Evolutionary conservation across 2,888 invertebrate species (phyloP), one percentile per base, ranked within the genome.

Genomic region (Drepana falcataria): DNA sequence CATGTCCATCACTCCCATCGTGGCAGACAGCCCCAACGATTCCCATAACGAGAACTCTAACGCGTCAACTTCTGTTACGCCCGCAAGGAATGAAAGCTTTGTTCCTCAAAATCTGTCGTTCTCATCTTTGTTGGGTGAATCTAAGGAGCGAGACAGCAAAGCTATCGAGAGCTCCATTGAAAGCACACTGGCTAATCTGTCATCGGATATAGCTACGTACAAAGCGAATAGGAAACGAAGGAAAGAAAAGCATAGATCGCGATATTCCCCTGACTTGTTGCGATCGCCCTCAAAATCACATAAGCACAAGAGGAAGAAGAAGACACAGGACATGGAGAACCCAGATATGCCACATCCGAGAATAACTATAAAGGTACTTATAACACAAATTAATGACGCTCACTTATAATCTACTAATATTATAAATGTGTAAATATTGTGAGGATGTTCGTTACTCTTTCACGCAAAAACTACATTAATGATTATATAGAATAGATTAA

Each of bases 251-350:
- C 96, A 96, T 70, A 93, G 95, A 72, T 94, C 92, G 59, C 89
- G 95, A 59, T 95, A 95, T 69, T 94, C 95, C 0, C 95, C 95
- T 0, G 95, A 95, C 73, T 83, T 93, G 35, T 79, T 93, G 60
- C 92, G 93, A 35, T 92, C 93, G 2, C 93, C 94, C 2, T 93
- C 93, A 1, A 95, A 95, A 71, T 95, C 96, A 59, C 95, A 96
- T 68, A 96, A 96, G 75, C 92, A 95, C 48, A 96, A 96, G 73
- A 92, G 95, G 60, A 96, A 96, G 91, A 94, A 95, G 92, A 96
- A 95, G 84, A 94, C 93, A 59, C 92, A 95, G 58, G 95, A 95
- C 69, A 83, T 93, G 59, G 90, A 91, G 57, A 89, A 92, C 65
- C 91, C 91, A 2, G 85, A 91, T 2, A 71, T 75, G 53, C 93